Evolutionary conservation across 2,888 invertebrate species (phyloP).

Genomic region (Diabrotica balteata): DNA sequence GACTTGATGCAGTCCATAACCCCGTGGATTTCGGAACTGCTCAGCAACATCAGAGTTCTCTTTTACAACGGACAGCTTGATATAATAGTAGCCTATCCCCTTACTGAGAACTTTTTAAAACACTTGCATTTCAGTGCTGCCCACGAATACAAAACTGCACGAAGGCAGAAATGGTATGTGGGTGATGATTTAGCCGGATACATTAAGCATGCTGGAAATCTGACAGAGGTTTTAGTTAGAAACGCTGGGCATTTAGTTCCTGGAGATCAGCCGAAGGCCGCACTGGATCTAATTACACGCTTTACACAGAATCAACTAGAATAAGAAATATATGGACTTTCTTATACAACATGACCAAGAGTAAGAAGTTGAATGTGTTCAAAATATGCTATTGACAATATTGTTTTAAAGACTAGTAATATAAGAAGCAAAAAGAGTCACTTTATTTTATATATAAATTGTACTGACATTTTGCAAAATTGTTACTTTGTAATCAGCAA

Average conservation of each 20-base stretch:
- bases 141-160: slow-evolving; percentile 68
- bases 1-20: slow-evolving; percentile 44
- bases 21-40: slow-evolving; percentile 62
- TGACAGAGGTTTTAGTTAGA: slow-evolving; percentile 75
- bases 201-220: slow-evolving; percentile 70
- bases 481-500: no score
- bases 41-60: slow-evolving; percentile 69
- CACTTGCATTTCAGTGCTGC: slow-evolving; percentile 73
- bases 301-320: slow-evolving; percentile 42
- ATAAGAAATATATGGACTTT: no score
- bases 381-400: no score
- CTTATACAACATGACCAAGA: no score
- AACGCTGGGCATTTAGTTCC: slow-evolving; percentile 86
- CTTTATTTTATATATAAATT: no score
- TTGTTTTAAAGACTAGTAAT: no score
- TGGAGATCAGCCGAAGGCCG: slow-evolving; percentile 77
- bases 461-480: no score
- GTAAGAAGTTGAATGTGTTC: no score
- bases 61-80: slow-evolving; percentile 76
- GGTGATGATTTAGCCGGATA: slow-evolving; percentile 75
- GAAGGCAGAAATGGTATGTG: slow-evolving; percentile 72
- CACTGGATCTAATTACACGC: slow-evolving; percentile 69
- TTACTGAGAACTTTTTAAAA: slow-evolving; percentile 78
- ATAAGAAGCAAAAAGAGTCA: no score
- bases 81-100: slow-evolving; percentile 84